A percentile compares a stretch with the other conserved stretches of the same genome.
Evolutionary conservation across 2,113 vertebrate genomes (phyloP).

Genomic region (Hystrix cristata): DNA sequence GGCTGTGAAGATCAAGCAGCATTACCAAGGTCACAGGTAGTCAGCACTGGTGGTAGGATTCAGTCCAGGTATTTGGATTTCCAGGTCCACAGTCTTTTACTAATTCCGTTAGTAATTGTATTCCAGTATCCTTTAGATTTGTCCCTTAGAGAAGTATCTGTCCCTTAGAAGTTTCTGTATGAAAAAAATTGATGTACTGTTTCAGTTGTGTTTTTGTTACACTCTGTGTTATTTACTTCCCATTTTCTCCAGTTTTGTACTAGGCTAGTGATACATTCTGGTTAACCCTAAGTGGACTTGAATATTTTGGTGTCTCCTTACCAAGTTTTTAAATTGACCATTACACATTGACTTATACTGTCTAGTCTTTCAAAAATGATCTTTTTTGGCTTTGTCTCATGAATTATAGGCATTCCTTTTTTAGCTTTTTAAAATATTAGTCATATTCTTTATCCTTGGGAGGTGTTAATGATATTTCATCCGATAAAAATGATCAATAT

Average conservation of each 20-base stretch:
- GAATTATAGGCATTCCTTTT: background rate
- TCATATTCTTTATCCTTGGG: background rate
- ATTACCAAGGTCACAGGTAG: background rate
- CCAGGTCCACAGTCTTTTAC: background rate
- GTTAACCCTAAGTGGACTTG: background rate
- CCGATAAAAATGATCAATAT: conserved; percentile 37
- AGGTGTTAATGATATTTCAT: background rate
- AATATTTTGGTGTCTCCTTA: background rate
- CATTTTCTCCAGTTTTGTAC: background rate
- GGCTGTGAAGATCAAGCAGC: background rate
- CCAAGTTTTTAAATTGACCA: background rate
- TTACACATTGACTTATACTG: conserved; percentile 2
- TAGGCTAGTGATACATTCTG: background rate
- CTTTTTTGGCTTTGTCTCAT: background rate
- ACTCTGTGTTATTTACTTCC: background rate
- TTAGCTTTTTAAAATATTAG: background rate
- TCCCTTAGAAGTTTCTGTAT: conserved; percentile 5
- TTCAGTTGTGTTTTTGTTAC: background rate
- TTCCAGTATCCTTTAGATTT: background rate
- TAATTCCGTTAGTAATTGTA: background rate
- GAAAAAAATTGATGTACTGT: background rate
- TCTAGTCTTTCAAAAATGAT: background rate
- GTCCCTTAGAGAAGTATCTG: background rate
- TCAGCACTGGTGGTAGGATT: background rate
- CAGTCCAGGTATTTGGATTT: background rate